Base-by-base conservation (phyloP, 1,140 invertebrate species). In the Ptiloglossa arizonensis region DNA sequence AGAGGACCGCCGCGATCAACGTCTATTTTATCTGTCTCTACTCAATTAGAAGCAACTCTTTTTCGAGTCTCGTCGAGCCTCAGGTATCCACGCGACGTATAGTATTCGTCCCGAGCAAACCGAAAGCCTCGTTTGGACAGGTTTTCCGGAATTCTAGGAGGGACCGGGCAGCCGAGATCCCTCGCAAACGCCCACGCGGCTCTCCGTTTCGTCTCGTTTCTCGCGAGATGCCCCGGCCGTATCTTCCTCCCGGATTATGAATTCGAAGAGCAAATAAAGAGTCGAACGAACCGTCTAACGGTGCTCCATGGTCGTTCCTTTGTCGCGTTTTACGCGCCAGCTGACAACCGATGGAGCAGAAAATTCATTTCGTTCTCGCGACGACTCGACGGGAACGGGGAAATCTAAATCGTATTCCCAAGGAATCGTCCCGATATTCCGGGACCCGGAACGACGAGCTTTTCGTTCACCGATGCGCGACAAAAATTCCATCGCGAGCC, bases 101-200 rank as follows among this genome's bases (percentile, higher is more conserved):
- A n/a, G n/a, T 62, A 71, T 64, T 76, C 59, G 27, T 32, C n/a
- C 13, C 24, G 41, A 64, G 22, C 54, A 46, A 32, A 32, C 38
- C 64, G 54, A 71, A 80, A 83, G 74, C 62, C 59, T 76, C 79
- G 76, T 66, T 74, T 50, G 66, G 66, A 86, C 83, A 78, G 83
- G 83, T 85, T 86, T 79, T 80, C 67, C 78, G 85, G 78, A 83
- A 83, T 85, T 85, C 63, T 68, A 67, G 52, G 46, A 67, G 50
- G 50, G n/a, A 66, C 68, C n/a, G n/a, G n/a, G n/a, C n/a, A n/a
- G 52, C 22, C 52, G 29, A 4, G 17, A 3, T 57, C 46, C 24
- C 44, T 27, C 19, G 22, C 44, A 27, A 48, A 71, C 73, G 50
- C 63, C 74, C 15, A 38, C 66, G 57, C 46, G 17, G 24, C n/a